Base-by-base conservation (phyloP, 2,113 vertebrate species). In the Misgurnus mizolepis region DNA sequence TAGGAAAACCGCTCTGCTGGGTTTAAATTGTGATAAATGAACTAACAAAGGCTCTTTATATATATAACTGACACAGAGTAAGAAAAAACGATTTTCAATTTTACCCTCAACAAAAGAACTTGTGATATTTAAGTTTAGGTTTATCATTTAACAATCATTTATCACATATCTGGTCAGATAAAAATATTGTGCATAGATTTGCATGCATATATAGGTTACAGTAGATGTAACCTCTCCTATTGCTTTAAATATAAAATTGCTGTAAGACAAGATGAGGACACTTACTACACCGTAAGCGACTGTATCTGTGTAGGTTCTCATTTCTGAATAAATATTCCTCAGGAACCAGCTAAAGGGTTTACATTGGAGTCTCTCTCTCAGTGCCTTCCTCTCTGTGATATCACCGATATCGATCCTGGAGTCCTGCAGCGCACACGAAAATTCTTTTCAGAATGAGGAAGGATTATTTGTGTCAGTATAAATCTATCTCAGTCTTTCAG, bases 341-440 rank as follows among this genome's bases (percentile, higher is more conserved):
- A 99, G 91, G 88, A 97, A 99, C 97, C 97, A 99, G 88, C 95
- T 95, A 90, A 99, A 99, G 6, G 95, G 95, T 66, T 94, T 96
- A 78, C 97, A 99, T 53, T 92, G 92, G 76, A 99, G 91, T 85
- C 91, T 94, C 84, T 94, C 94, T 67, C 97, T 91, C 66, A 99
- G 82, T 0, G 95, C 93, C 82, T 93, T 96, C 80, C 97, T 94
- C 84, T 95, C 93, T 0, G 95, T 95, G 80, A 98, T 88, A 76
- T 98, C 96, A 0, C 97, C 97, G 0, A 99, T 97, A 88, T 98
- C 94, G 72, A 99, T 97, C 40, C 96, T 96, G 0, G 96, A 96
- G 70, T 97, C 95, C 97, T 98, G 87, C 7, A 47, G 50, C 2
- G 3, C 7, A 67, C 45, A 80, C 65, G 70, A 12, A 50, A 61